Evolutionary conservation across 1,140 invertebrate species (phyloP).

Genomic region (Orius laevigatus): DNA sequence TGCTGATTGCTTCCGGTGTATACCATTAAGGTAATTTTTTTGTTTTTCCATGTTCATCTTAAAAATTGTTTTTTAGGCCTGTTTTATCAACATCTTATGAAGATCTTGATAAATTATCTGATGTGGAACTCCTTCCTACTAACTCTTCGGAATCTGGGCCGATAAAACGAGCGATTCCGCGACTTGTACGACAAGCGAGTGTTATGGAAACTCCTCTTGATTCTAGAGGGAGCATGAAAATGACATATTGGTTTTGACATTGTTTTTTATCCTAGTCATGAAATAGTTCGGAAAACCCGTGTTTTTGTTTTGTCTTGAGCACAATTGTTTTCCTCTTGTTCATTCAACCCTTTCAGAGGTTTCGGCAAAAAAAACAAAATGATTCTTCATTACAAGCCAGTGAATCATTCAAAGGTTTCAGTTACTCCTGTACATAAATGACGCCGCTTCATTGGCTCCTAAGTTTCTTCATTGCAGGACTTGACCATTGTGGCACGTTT

Average conservation of each 20-base stretch:
- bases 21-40: slow-evolving; percentile 33
- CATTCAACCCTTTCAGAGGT: background rate
- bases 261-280: background rate
- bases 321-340: background rate
- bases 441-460: too few species aligned
- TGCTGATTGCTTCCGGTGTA: slow-evolving; percentile 50
- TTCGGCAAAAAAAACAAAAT: too few species aligned
- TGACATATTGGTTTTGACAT: slow-evolving; percentile 24
- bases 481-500: too few species aligned
- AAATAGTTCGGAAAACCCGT: background rate
- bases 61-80: slow-evolving; percentile 19
- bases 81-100: slow-evolving; percentile 27
- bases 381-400: too few species aligned
- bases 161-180: slow-evolving; percentile 11
- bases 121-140: slow-evolving; percentile 12
- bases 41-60: background rate
- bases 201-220: slow-evolving; percentile 24
- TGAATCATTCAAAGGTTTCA: too few species aligned
- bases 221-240: slow-evolving; percentile 22
- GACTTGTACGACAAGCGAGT: slow-evolving; percentile 21
- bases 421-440: too few species aligned
- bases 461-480: too few species aligned
- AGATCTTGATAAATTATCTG: slow-evolving; percentile 24
- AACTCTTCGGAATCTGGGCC: slow-evolving; percentile 2
- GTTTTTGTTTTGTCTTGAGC: background rate